phyloP scores from a whole-genome alignment of 2,888 invertebrate species.

The Agrochola lychnidis region DNA sequence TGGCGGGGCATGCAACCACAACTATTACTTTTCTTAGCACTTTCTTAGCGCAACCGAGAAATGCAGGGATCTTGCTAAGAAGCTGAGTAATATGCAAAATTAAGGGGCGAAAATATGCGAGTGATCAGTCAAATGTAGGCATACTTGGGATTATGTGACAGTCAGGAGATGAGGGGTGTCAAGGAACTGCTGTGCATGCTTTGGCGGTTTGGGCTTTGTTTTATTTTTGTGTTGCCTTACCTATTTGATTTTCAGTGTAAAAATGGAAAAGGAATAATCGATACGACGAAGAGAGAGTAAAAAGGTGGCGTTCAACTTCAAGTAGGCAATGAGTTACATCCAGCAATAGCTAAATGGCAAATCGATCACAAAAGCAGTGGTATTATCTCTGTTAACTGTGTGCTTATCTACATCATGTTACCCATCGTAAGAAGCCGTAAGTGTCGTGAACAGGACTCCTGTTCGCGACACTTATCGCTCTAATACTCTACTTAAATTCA shows the following conservation, averaged over 20 bases:
- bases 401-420: not conserved
- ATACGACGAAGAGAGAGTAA: not conserved
- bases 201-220: too few species aligned
- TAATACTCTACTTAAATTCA: slow-evolving; percentile 45
- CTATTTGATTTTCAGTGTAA: not conserved
- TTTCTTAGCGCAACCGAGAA: not conserved
- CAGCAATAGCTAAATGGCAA: not conserved
- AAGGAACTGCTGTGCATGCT: not conserved
- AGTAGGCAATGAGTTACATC: not conserved
- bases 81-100: slow-evolving; percentile 5
- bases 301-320: not conserved
- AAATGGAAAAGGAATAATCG: not conserved
- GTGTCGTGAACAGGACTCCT: not conserved
- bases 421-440: not conserved
- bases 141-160: not conserved
- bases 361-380: not conserved
- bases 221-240: not conserved
- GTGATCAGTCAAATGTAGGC: not conserved
- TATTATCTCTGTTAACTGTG: too few species aligned
- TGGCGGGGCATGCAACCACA: not conserved
- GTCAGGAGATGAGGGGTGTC: too few species aligned
- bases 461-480: slow-evolving; percentile 13
- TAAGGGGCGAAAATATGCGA: not conserved
- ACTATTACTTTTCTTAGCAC: not conserved
- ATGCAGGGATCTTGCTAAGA: not conserved